These are phyloP conservation scores for Pachyramphus minor DNA, from an alignment of 2,113 vertebrate genomes.

Conservation along the genomic window DNA sequence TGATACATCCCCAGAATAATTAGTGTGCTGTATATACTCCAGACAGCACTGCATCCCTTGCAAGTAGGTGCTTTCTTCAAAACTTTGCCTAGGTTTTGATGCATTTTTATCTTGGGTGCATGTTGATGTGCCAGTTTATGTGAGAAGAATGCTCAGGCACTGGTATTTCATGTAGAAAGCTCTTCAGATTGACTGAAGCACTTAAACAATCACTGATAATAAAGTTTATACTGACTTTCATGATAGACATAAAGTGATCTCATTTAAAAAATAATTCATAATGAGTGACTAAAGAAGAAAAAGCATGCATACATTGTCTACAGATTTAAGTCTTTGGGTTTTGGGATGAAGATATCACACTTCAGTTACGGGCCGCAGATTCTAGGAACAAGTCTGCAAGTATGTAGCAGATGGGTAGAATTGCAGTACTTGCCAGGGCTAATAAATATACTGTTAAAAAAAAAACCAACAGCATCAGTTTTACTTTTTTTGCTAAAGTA, in stretches of 20 bases:
- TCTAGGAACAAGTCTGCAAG: background rate
- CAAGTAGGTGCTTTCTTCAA: background rate
- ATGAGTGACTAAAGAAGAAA: background rate
- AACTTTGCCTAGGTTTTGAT: background rate
- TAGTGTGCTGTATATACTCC: background rate
- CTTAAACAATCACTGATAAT: background rate
- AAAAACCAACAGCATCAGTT: background rate
- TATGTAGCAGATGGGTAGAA: background rate
- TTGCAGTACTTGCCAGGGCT: background rate
- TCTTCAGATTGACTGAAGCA: background rate
- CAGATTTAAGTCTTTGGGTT: background rate
- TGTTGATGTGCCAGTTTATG: background rate
- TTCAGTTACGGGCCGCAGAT: background rate
- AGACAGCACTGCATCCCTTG: background rate
- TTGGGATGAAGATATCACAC: background rate
- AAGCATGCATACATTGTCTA: background rate
- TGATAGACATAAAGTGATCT: background rate
- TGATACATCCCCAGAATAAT: background rate
- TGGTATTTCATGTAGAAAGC: background rate
- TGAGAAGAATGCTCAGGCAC: background rate
- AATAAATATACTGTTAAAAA: constrained; percentile 21
- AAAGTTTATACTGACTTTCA: background rate
- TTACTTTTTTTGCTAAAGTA: background rate
- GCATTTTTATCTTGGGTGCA: background rate
- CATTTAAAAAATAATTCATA: background rate